Conservation (phyloP, 2,797 vertebrate species). For the Chelon auratus region DNA sequence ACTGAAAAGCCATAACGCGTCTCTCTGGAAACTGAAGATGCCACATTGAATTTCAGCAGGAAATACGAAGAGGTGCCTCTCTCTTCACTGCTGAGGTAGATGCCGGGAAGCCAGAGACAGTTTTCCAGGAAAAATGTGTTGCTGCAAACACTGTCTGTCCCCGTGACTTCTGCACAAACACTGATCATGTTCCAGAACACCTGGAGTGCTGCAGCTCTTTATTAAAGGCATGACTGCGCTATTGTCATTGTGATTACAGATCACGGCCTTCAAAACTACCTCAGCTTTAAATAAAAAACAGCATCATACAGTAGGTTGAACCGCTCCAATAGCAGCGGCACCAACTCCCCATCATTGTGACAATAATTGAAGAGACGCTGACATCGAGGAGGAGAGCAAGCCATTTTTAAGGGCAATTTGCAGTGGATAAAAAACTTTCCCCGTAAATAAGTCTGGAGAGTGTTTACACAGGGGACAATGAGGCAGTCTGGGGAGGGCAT, state of each 20-base stretch:
- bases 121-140: conserved; percentile 84
- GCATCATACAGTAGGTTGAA: conserved; percentile 32
- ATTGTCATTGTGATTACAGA: conserved; percentile 63
- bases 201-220: conserved; percentile 58
- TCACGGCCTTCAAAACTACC: conserved; percentile 51
- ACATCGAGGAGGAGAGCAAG: conserved; percentile 51
- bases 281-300: conserved; percentile 56
- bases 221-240: conserved; percentile 44
- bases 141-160: conserved; percentile 72
- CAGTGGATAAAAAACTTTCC: conserved; percentile 47
- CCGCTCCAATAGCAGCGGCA: conserved; percentile 23
- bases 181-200: conserved; percentile 71
- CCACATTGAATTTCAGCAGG: conserved; percentile 85
- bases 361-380: conserved; percentile 49
- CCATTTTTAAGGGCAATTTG: conserved; percentile 60
- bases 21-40: conserved; percentile 83
- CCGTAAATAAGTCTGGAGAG: conserved; percentile 59
- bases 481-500: conserved; percentile 49
- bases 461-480: conserved; percentile 64
- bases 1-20: conserved; percentile 73
- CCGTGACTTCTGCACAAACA: conserved; percentile 71
- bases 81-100: conserved; percentile 71
- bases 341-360: conserved; percentile 59
- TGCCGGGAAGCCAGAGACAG: conserved; percentile 79
- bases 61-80: conserved; percentile 81